Evolutionary conservation across 2,797 vertebrate genomes (phyloP), one percentile per base, ranked within the genome.

Genomic region (Huso huso): DNA sequence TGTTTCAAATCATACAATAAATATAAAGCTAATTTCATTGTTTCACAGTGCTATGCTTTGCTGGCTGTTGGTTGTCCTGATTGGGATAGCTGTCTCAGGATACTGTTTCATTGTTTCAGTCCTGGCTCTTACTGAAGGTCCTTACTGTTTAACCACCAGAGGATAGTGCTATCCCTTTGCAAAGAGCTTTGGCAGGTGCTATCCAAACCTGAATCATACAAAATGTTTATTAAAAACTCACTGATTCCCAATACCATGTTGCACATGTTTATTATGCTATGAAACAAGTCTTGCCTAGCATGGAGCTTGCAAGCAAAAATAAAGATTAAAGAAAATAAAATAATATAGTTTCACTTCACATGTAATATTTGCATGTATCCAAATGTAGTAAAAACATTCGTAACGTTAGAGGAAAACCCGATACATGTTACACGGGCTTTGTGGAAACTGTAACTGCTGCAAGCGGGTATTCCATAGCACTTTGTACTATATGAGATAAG

Each of bases 401-500:
- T 37, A 4, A 4, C 0, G 37, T 37, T 37, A 37, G 3, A 37
- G 37, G 4, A 0, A 18, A 18, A 37, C 37, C 37, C 37, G 3
- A 37, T 37, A 5, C 37, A 37, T 37, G 37, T 37, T 37, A 37
- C 37, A 37, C 18, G n/a, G 57, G n/a, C 51, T 65, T 7, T 11
- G 51, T 23, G 51, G 51, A 53, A 53, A 10, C n/a, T 61, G 57
- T 15, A 48, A 49, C 10, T 64, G 60, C 52, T 72, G 59, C 0
- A 78, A 81, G 10, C 83, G 86, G 83, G 12, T 58, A 13, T 11
- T 11, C 3, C 52, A 53, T 6, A 53, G 7, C 52, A 37, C 37
- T 37, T 37, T 37, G 37, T 37, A 37, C 37, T 37, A 4, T 37
- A 37, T 4, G 5, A 37, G 37, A 37, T 37, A 37, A 37, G 37